Evolutionary conservation across 2,888 invertebrate species (phyloP), one percentile per base, ranked within the genome.

Genomic region (Epistrophella euchroma): DNA sequence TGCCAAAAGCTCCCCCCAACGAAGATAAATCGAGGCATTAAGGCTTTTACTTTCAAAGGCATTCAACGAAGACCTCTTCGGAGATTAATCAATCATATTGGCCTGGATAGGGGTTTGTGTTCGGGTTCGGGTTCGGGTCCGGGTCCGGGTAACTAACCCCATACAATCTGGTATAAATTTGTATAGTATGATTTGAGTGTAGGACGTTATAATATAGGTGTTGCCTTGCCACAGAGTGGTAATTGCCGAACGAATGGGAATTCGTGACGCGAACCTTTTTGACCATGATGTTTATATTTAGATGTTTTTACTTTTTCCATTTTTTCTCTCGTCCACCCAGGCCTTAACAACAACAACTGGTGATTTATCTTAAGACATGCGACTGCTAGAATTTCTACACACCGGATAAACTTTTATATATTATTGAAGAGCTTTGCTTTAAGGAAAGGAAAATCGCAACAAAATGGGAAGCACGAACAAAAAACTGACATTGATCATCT

Each of bases 11-110:
- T 52, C 52, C 32, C 75, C 43, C 74, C 32, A 50, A 72, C 56
- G 60, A 76, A 73, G 85, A 85, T 85, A 85, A 85, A 85, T 85
- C 80, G 81, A 40, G 76, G 73, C 80, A 81, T 85, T 85, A 81
- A 68, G 80, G 81, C 85, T 76, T 81, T 73, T 62, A 55, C 72
- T 75, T 72, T 81, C 60, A 75, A 52, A 64, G 45, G 75, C 81
- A 81, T 85, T 76, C 80, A 81, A 77, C 60, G 76, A 62, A 72
- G 60, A 72, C 81, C 85, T 72, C 85, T 76, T 80, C 47, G 76
- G 72, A 85, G 81, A 81, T 85, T 85, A 85, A 85, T 85, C 85
- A 85, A 85, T 85, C 85, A 85, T 80, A 71, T 81, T 80, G 68
- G 56, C 22, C 70, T 25, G 43, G 45, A 25, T 17, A 32, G 28